phyloP scores from a whole-genome alignment of 2,113 vertebrate species.

The Antechinus stuartii region DNA sequence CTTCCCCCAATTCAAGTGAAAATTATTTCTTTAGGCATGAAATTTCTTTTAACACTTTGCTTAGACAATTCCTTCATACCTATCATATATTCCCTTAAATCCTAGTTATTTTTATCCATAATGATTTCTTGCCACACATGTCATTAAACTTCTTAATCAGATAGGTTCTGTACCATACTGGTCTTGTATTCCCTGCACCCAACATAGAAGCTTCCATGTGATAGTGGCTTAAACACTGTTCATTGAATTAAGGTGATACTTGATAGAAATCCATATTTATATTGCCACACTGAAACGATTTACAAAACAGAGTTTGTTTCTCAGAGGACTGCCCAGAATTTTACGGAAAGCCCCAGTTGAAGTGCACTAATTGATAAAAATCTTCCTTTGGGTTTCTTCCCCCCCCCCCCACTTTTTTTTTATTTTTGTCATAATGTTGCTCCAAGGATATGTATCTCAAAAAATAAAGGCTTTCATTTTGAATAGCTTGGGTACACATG shows the following conservation, averaged over 20 bases:
- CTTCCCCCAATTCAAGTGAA: not conserved
- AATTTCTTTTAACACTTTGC: not conserved
- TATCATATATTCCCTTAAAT: not conserved
- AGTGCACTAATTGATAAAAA: not conserved
- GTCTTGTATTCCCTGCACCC: not conserved
- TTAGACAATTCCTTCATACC: not conserved
- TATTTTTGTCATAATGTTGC: not conserved
- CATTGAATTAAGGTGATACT: not conserved
- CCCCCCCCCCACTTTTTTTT: not conserved
- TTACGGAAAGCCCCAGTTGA: not conserved
- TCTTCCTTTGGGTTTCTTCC: not conserved
- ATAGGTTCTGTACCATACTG: not conserved
- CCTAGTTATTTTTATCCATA: not conserved
- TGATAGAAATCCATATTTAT: not conserved
- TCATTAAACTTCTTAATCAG: not conserved
- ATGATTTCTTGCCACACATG: not conserved
- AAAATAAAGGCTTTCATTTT: not conserved
- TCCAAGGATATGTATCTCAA: conserved; percentile 5
- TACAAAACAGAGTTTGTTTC: not conserved
- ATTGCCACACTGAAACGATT: not conserved
- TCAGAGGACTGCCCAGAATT: not conserved
- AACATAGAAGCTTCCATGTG: not conserved
- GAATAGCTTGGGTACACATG: not conserved
- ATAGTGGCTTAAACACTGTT: not conserved
- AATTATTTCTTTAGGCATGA: not conserved